phyloP scores from a whole-genome alignment of 2,113 vertebrate genomes.

The Mellivora capensis region DNA sequence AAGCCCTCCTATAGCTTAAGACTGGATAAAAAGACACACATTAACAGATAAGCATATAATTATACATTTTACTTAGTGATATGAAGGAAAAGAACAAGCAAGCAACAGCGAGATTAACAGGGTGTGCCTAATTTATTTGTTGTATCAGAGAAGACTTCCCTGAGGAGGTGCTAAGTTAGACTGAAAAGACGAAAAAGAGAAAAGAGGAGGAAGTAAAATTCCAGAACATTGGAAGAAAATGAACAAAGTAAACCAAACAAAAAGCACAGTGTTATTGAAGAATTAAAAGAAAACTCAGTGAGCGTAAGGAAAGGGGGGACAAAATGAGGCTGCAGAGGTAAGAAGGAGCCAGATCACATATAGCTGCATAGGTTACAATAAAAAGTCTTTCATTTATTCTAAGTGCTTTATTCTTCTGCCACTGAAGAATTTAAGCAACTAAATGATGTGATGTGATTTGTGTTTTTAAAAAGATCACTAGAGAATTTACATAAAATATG shows the following conservation, averaged over 20 bases:
- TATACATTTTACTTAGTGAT: background rate
- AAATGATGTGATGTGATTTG: background rate
- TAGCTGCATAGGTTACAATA: background rate
- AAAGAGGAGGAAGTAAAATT: background rate
- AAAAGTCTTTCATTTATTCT: background rate
- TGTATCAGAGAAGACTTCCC: background rate
- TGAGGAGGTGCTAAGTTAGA: background rate
- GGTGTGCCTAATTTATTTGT: background rate
- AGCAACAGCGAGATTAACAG: background rate
- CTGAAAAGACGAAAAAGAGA: background rate
- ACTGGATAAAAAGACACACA: background rate
- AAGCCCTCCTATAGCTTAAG: background rate
- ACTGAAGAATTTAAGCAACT: background rate
- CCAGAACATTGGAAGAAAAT: slow-evolving; percentile 10
- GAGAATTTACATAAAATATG: slow-evolving; percentile 10
- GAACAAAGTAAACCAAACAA: background rate
- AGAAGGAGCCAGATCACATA: background rate
- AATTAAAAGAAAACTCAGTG: background rate
- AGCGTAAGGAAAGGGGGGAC: background rate
- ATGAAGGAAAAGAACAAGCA: background rate
- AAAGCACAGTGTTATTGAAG: background rate
- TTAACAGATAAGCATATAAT: background rate
- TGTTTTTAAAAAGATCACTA: slow-evolving; percentile 9
- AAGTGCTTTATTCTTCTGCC: background rate
- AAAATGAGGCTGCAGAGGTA: background rate